phyloP scores from a whole-genome alignment of 2,797 vertebrate genomes.

The Anguilla marmorata region DNA sequence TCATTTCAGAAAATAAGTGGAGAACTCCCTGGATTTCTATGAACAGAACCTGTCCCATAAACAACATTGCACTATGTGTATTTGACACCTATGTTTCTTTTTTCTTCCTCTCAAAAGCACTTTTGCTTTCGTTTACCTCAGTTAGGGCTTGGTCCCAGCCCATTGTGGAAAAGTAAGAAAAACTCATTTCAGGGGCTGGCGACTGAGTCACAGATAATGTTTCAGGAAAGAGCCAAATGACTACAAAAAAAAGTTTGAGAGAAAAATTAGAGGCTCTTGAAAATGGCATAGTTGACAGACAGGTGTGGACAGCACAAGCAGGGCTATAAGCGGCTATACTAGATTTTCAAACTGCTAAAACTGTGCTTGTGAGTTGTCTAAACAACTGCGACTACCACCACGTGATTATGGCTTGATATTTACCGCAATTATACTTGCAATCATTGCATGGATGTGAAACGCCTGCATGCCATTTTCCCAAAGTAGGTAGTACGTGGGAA shows the following conservation, averaged over 20 bases:
- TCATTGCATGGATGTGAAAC: neutral
- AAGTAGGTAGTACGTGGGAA: conserved; percentile 16
- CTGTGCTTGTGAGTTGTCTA: neutral
- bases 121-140: neutral
- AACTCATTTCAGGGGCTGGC: neutral
- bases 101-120: neutral
- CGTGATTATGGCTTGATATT: neutral
- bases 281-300: neutral
- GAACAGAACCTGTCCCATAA: neutral
- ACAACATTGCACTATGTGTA: neutral
- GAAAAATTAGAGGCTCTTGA: conserved; percentile 6
- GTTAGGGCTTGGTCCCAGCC: neutral
- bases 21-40: neutral
- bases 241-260: neutral
- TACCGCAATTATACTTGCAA: conserved; percentile 20
- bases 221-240: neutral
- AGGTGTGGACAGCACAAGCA: neutral
- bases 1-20: neutral
- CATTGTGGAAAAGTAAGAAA: neutral
- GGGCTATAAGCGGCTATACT: neutral
- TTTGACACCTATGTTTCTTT: neutral
- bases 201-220: conserved; percentile 12
- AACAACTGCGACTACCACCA: neutral
- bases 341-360: neutral
- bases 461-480: neutral